A percentile compares a stretch with the other conserved stretches of the same genome.
phyloP scores from a whole-genome alignment of 2,797 vertebrate species.

The Cuniculus paca region DNA sequence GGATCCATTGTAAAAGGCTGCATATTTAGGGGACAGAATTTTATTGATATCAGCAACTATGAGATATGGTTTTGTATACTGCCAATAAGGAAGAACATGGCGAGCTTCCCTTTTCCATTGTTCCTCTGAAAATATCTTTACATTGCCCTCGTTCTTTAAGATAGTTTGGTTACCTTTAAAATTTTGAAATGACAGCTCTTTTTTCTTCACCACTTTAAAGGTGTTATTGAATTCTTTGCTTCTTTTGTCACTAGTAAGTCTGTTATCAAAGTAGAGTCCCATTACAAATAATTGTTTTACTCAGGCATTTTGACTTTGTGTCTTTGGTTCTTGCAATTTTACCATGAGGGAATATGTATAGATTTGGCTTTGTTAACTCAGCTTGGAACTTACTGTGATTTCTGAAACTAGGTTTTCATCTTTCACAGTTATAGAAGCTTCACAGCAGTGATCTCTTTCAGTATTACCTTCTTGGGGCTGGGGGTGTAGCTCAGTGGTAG shows the following conservation, averaged over 20 bases:
- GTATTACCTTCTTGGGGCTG: background rate
- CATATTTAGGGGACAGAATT: background rate
- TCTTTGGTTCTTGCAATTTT: background rate
- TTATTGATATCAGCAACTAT: background rate
- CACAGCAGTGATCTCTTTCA: background rate
- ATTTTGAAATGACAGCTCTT: background rate
- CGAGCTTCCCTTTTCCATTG: background rate
- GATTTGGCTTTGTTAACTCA: background rate
- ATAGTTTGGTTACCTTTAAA: background rate
- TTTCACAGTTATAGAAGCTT: background rate
- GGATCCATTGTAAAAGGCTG: background rate
- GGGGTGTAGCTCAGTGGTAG: background rate
- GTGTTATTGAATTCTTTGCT: background rate
- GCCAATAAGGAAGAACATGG: background rate
- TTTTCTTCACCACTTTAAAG: background rate
- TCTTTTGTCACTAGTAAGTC: background rate
- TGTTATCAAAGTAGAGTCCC: background rate
- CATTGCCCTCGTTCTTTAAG: background rate
- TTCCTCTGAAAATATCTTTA: background rate
- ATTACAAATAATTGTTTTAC: background rate
- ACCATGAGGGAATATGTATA: background rate
- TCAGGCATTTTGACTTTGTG: conserved; percentile 5
- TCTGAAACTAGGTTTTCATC: background rate
- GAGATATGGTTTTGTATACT: background rate
- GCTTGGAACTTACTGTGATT: background rate